Percentiles rank a stretch among this genome's conserved stretches.
These are phyloP conservation scores for Acronicta alni DNA, from an alignment of 2,888 invertebrate genomes.

Conservation along the genomic window DNA sequence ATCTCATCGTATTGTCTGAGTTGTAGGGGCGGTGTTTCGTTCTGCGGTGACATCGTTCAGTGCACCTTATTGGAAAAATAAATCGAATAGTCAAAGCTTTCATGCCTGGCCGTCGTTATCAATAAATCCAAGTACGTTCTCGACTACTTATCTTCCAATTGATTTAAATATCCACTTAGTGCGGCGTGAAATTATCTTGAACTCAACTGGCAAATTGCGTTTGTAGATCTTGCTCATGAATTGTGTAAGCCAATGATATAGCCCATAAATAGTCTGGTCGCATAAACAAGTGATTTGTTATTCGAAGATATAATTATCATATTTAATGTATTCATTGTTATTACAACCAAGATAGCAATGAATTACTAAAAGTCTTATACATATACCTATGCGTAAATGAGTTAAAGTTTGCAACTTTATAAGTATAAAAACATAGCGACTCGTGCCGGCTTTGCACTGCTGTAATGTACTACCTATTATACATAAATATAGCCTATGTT, in stretches of 20 bases:
- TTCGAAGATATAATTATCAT: constrained; percentile 14
- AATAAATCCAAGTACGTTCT: constrained; percentile 65
- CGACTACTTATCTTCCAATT: constrained; percentile 69
- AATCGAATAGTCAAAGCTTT: constrained; percentile 74
- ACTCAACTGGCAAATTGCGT: constrained; percentile 32
- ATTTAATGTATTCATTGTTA: constrained; percentile 4
- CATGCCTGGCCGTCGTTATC: constrained; percentile 77
- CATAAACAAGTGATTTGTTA: constrained; percentile 29
- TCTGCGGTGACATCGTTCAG: constrained; percentile 78
- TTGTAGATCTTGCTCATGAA: constrained; percentile 22
- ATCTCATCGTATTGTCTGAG: constrained; percentile 66
- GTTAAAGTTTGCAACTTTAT: not conserved
- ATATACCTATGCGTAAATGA: not conserved
- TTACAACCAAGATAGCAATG: constrained; percentile 6
- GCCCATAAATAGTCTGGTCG: constrained; percentile 16
- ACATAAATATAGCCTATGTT: too few species aligned
- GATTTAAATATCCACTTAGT: constrained; percentile 60
- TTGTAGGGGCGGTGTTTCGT: constrained; percentile 81
- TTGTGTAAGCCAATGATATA: constrained; percentile 18
- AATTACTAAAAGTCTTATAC: constrained; percentile 2
- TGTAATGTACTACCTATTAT: too few species aligned
- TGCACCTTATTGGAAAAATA: constrained; percentile 77
- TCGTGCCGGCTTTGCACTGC: too few species aligned
- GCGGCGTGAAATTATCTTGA: constrained; percentile 32
- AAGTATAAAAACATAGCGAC: too few species aligned